These are phyloP conservation scores for Physocephala rufipes DNA, from an alignment of 2,888 invertebrate genomes.

Conservation along the genomic window DNA sequence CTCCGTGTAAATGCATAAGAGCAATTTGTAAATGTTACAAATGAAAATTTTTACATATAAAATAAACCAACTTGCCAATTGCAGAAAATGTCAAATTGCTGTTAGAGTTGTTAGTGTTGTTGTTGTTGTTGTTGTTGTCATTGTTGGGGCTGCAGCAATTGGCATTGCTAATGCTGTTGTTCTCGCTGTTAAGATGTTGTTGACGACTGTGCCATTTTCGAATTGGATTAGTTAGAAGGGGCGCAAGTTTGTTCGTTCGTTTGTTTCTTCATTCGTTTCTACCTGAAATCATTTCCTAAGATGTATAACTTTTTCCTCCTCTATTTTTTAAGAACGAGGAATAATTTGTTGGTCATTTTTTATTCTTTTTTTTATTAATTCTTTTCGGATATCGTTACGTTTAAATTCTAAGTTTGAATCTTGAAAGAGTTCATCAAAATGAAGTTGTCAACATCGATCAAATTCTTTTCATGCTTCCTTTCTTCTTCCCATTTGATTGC, in stretches of 20 bases:
- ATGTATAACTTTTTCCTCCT: neutral
- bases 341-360: neutral
- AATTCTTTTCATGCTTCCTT: neutral
- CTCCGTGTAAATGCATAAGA: conserved; percentile 36
- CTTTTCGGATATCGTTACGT: no score
- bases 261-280: neutral
- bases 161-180: no score
- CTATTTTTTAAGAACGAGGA: neutral
- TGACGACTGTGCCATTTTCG: no score
- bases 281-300: no score
- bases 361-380: neutral
- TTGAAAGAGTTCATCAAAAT: conserved; percentile 22
- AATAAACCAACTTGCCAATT: conserved; percentile 44
- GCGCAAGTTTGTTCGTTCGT: neutral
- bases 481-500: neutral
- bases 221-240: no score
- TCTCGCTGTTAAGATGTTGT: no score
- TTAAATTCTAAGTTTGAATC: no score
- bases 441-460: neutral
- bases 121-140: no score
- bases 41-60: conserved; percentile 25
- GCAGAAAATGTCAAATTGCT: conserved; percentile 43
- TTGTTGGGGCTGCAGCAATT: no score
- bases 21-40: conserved; percentile 28
- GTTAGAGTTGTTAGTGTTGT: neutral